Percentiles rank a stretch among this genome's conserved stretches.
phyloP scores from a whole-genome alignment of 2,113 vertebrate species.

The Motacilla alba region DNA sequence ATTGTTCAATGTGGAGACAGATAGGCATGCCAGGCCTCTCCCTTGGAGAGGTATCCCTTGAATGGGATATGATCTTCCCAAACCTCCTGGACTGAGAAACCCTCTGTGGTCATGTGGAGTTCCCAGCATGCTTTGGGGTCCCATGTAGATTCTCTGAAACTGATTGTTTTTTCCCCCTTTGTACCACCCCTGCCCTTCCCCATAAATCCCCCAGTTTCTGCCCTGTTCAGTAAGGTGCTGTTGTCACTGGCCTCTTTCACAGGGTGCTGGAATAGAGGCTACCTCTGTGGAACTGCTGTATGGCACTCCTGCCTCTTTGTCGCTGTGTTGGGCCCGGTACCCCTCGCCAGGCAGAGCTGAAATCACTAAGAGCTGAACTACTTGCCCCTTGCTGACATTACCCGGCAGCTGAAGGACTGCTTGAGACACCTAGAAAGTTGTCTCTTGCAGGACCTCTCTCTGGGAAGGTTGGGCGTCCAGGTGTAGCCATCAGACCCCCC shows the following conservation, averaged over 20 bases:
- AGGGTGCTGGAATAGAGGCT: background rate
- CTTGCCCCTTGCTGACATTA: too few species aligned
- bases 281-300: background rate
- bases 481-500: too few species aligned
- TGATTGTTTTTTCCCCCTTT: background rate
- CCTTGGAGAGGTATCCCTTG: background rate
- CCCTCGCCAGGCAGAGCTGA: background rate
- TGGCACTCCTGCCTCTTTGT: background rate
- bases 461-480: background rate
- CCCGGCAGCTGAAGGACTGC: too few species aligned
- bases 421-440: background rate
- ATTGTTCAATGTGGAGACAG: background rate
- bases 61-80: background rate
- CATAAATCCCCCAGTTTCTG: background rate
- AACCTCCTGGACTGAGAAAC: background rate
- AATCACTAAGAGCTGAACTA: background rate
- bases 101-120: background rate
- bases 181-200: background rate
- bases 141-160: background rate
- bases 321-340: background rate
- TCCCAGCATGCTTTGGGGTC: too few species aligned
- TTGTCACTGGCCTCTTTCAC: too few species aligned
- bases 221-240: background rate
- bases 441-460: background rate
- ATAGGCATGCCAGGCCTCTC: background rate